Percentiles rank a stretch among this genome's conserved stretches.
Evolutionary conservation across 2,113 vertebrate genomes (phyloP).

Genomic region (Verasper variegatus): DNA sequence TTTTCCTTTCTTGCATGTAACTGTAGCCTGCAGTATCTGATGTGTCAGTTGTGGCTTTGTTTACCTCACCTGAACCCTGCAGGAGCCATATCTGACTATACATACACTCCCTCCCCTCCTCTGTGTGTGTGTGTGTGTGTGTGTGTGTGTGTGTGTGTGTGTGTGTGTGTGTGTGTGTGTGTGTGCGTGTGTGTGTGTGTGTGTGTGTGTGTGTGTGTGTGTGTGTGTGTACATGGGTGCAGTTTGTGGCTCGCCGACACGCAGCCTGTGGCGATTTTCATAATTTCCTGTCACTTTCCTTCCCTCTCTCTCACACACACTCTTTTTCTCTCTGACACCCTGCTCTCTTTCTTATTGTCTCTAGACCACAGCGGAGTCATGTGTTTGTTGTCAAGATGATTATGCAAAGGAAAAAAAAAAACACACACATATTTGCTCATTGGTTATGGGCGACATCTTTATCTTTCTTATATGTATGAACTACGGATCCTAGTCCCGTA

Average conservation of each 20-base stretch:
- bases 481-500: neutral
- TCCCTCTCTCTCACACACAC: constrained; percentile 50
- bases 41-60: constrained; percentile 27
- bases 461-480: constrained; percentile 9
- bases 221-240: constrained; percentile 53
- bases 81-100: constrained; percentile 72
- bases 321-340: constrained; percentile 10
- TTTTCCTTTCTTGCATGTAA: neutral
- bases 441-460: neutral
- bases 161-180: too few species aligned
- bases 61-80: constrained; percentile 75
- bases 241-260: constrained; percentile 60
- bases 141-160: too few species aligned
- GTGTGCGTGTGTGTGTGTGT: too few species aligned
- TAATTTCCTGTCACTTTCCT: constrained; percentile 81
- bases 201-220: too few species aligned
- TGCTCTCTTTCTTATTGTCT: constrained; percentile 26
- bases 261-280: constrained; percentile 80
- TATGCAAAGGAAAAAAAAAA: constrained; percentile 2
- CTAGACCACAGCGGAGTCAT: neutral
- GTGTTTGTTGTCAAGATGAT: constrained; percentile 31
- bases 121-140: constrained; percentile 38
- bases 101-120: constrained; percentile 54
- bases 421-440: neutral
- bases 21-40: neutral